Conservation (phyloP, 2,888 invertebrate genomes). For the Branchellion lobata region DNA sequence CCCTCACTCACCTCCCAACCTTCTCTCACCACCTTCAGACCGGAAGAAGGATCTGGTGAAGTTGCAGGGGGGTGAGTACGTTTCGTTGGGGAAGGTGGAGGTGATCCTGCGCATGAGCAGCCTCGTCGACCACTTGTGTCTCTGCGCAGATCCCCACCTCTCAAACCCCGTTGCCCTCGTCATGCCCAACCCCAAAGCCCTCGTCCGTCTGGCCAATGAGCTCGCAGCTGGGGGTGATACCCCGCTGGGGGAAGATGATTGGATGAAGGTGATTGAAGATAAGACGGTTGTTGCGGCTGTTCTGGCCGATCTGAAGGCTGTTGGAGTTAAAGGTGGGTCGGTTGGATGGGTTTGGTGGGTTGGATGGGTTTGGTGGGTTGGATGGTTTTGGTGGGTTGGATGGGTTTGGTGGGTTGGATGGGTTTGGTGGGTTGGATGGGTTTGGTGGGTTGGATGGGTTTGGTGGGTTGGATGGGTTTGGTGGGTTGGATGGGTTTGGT, state of each 20-base stretch:
- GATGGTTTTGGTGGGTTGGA: too few species aligned
- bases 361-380: too few species aligned
- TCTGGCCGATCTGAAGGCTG: conserved; percentile 77
- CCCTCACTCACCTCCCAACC: too few species aligned
- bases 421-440: too few species aligned
- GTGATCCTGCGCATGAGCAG: conserved; percentile 90
- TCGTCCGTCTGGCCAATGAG: conserved; percentile 69
- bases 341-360: not conserved
- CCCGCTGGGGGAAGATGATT: conserved; percentile 49
- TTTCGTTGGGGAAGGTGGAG: conserved; percentile 93
- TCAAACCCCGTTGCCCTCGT: conserved; percentile 67
- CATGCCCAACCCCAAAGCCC: conserved; percentile 71
- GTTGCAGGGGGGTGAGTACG: conserved; percentile 94
- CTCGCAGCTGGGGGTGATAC: conserved; percentile 64
- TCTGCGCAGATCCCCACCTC: conserved; percentile 76
- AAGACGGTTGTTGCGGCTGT: conserved; percentile 77
- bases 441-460: too few species aligned
- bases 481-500: too few species aligned
- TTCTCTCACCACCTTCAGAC: conserved; percentile 74
- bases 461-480: too few species aligned
- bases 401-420: too few species aligned
- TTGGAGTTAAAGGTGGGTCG: conserved; percentile 78
- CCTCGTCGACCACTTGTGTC: conserved; percentile 92
- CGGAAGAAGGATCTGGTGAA: conserved; percentile 98
- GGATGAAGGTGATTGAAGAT: conserved; percentile 77